Evolutionary conservation across 2,888 invertebrate genomes (phyloP).

Genomic region (Brachylomia viminalis): DNA sequence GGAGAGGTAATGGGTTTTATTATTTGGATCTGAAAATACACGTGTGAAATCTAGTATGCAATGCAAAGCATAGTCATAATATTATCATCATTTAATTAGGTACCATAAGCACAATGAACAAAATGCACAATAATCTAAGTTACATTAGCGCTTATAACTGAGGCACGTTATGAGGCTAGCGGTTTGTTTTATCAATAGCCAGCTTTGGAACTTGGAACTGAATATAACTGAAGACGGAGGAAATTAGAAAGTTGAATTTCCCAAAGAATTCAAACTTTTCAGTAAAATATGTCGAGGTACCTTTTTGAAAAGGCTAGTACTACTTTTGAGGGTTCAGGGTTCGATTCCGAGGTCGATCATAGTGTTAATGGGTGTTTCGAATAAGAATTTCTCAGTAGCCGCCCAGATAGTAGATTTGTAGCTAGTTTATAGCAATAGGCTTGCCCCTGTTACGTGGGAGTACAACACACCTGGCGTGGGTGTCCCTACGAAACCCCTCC

Average conservation of each 20-base stretch:
- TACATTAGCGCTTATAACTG: neutral
- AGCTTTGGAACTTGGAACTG: neutral
- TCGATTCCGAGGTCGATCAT: neutral
- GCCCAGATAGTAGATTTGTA: no score
- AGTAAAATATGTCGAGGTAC: neutral
- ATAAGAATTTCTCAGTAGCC: no score
- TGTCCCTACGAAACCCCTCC: neutral
- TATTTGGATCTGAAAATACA: neutral
- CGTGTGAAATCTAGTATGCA: neutral
- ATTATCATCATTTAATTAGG: no score
- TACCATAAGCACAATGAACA: neutral
- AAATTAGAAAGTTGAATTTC: neutral
- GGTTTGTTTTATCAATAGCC: neutral
- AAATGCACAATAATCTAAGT: neutral
- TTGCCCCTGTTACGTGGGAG: no score
- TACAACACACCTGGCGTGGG: neutral
- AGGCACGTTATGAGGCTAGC: neutral
- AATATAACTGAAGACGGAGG: neutral
- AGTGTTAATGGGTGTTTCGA: no score
- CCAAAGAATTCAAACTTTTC: neutral
- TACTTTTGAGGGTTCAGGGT: neutral
- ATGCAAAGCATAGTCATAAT: neutral
- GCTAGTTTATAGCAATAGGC: no score
- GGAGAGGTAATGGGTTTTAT: slow-evolving; percentile 89
- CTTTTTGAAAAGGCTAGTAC: neutral